phyloP scores from a whole-genome alignment of 2,113 vertebrate species.

The Boulengeromyrus knoepffleri region DNA sequence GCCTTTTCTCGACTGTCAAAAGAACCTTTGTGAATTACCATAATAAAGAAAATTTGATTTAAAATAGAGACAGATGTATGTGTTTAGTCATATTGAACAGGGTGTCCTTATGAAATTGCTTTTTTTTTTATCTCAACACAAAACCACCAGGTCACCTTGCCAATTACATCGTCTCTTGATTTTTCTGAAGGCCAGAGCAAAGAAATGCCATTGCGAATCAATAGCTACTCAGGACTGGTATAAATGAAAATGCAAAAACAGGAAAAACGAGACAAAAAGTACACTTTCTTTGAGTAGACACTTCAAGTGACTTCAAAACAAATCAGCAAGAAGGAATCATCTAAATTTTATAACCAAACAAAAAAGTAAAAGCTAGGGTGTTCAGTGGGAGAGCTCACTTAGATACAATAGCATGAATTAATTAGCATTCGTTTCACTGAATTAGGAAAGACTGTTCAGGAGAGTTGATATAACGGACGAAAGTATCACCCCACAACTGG shows the following conservation, averaged over 20 bases:
- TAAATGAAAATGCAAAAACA: not conserved
- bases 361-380: not conserved
- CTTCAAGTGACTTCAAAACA: not conserved
- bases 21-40: not conserved
- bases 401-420: not conserved
- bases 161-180: not conserved
- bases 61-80: not conserved
- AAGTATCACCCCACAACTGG: not conserved
- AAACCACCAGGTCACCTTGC: not conserved
- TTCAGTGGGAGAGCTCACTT: not conserved
- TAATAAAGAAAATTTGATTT: slow-evolving; percentile 11
- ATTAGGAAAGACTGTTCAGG: not conserved
- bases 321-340: not conserved
- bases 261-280: not conserved
- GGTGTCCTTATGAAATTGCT: not conserved
- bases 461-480: not conserved
- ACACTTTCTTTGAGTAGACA: not conserved
- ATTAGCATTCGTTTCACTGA: not conserved
- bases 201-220: not conserved
- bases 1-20: not conserved
- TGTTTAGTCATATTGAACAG: not conserved
- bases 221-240: not conserved
- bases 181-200: not conserved
- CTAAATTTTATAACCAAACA: not conserved
- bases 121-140: not conserved